Evolutionary conservation across 2,113 vertebrate genomes (phyloP), one percentile per base, ranked within the genome.

Genomic region (Nothobranchius kuhntae): DNA sequence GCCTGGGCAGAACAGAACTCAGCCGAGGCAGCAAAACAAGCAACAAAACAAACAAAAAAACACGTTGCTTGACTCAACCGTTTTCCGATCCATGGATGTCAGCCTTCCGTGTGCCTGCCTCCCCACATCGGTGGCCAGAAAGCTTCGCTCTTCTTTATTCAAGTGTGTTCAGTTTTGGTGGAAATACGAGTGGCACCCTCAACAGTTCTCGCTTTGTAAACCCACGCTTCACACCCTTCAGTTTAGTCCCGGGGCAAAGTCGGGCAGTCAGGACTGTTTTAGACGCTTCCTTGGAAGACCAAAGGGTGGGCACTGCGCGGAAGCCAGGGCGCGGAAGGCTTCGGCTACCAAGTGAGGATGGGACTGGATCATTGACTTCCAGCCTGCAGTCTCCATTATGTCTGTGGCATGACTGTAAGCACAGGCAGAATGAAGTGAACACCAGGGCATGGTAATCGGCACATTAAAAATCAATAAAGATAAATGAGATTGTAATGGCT

Each of bases 301-400:
- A 67, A 98, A 98, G 90, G 95, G 96, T 65, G 96, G 96, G 92
- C 97, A 98, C 91, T 99, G 98, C 78, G 96, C 96, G 79, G 96
- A 97, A 9, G 96, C 97, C 48, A 98, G 93, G 44, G 98, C 97
- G 3, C 97, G 95, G 88, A 98, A 99, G 89, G 97, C 97, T 92
- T 99, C 98, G 68, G 98, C 98, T 85, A 99, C 98, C 92, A 99
- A 94, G 89, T 99, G 98, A 89, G 98, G 98, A 89, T 98, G 98
- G 83, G 96, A 98, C 80, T 97, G 96, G 93, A 99, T 96, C 98
- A 99, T 99, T 88, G 97, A 96, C 92, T 99, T 99, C 96, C 96
- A 99, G 83, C 97, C 96, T 58, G 96, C 94, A 46, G 98, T 99
- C 91, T 99, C 96, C 95, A 99, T 98, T 91, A 99, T 96, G 81